Conservation (phyloP, 2,888 invertebrate genomes). For the Glaucopsyche alexis region DNA sequence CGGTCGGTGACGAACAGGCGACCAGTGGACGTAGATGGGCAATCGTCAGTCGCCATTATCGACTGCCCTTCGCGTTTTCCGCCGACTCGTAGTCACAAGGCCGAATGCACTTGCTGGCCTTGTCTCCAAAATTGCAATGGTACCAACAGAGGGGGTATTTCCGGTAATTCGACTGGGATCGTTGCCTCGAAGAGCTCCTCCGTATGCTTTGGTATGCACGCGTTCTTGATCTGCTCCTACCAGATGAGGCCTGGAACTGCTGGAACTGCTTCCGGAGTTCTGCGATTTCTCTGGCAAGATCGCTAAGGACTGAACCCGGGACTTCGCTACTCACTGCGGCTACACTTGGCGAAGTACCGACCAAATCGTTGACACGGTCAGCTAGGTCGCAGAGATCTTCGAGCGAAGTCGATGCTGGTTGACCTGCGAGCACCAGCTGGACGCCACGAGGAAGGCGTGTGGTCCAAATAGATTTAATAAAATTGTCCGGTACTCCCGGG, state of each 20-base stretch:
- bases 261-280: too few relatives aligned
- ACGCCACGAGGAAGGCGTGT: not conserved
- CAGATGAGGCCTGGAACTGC: not conserved
- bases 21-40: conserved; percentile 35
- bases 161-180: not conserved
- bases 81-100: conserved; percentile 32
- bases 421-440: conserved; percentile 6
- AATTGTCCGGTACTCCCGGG: not conserved
- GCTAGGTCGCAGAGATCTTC: not conserved
- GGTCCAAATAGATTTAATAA: not conserved
- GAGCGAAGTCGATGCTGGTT: not conserved
- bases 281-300: too few relatives aligned
- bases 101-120: not conserved
- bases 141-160: not conserved
- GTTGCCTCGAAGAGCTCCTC: not conserved
- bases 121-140: not conserved
- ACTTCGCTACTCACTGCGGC: not conserved
- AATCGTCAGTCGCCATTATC: conserved; percentile 43
- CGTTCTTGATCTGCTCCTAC: too few relatives aligned
- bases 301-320: too few relatives aligned
- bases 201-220: too few relatives aligned
- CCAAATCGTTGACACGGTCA: not conserved
- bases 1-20: conserved; percentile 37
- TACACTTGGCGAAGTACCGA: not conserved
- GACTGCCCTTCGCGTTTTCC: conserved; percentile 41